phyloP scores from a whole-genome alignment of 1,140 invertebrate species.

The Anadara kagoshimensis region DNA sequence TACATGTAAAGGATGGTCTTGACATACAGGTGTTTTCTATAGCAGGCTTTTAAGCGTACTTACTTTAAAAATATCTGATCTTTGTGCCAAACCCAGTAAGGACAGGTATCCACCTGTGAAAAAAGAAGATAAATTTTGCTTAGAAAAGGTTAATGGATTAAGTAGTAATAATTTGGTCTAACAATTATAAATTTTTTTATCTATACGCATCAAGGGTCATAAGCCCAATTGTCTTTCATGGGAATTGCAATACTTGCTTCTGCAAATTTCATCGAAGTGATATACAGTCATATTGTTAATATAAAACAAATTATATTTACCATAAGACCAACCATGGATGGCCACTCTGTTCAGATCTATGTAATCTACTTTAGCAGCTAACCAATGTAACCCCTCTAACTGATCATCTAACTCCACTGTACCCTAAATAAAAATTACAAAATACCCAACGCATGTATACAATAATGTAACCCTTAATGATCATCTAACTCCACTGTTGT shows the following conservation, averaged over 20 bases:
- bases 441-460: too few relatives aligned
- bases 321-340: conserved; percentile 99
- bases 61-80: conserved; percentile 76
- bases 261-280: too few relatives aligned
- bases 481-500: background rate
- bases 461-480: too few relatives aligned
- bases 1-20: conserved; percentile 1
- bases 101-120: conserved; percentile 75
- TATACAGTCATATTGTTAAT: too few relatives aligned
- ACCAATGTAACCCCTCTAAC: conserved; percentile 92
- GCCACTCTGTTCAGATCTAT: conserved; percentile 95
- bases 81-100: conserved; percentile 75
- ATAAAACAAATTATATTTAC: conserved; percentile 78
- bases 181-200: too few relatives aligned
- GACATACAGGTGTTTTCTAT: background rate
- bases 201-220: too few relatives aligned
- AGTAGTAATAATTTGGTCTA: too few relatives aligned
- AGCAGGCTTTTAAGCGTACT: background rate
- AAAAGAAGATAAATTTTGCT: conserved; percentile 6
- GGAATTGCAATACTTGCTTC: too few relatives aligned
- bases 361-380: conserved; percentile 87
- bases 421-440: conserved; percentile 77
- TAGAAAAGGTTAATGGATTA: background rate
- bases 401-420: conserved; percentile 97
- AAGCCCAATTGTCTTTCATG: too few relatives aligned